phyloP scores from a whole-genome alignment of 2,888 invertebrate genomes.

The Sthenelais limicola region DNA sequence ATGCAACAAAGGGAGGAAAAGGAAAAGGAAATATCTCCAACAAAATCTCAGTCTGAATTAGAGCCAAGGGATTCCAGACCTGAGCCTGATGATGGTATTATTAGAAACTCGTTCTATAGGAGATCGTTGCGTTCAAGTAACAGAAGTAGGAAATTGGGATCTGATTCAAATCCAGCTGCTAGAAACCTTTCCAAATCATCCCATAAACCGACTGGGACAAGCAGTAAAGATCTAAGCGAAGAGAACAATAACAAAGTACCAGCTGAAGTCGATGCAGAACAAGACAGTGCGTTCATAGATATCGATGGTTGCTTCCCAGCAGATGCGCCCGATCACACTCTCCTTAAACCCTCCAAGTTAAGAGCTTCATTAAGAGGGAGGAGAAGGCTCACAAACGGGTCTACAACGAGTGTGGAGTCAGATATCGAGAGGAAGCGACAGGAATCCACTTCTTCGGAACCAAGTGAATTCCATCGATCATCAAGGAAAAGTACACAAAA shows the following conservation, averaged over 20 bases:
- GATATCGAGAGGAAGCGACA: no score
- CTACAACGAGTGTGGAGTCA: not conserved
- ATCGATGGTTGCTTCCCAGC: slow-evolving; percentile 31
- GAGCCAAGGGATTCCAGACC: no score
- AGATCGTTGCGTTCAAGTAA: not conserved
- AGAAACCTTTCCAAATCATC: not conserved
- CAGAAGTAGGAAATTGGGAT: not conserved
- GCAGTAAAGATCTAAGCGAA: not conserved
- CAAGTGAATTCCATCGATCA: no score
- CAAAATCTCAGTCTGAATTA: no score
- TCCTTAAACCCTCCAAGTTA: slow-evolving; percentile 53
- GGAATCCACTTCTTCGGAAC: no score
- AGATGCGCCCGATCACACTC: slow-evolving; percentile 44
- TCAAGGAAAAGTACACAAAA: no score
- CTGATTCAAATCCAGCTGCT: not conserved
- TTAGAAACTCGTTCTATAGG: no score
- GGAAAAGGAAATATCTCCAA: no score
- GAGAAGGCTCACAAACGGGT: slow-evolving; percentile 2
- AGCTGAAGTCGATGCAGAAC: not conserved
- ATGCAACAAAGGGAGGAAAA: no score
- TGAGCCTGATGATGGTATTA: no score
- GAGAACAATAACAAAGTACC: slow-evolving; percentile 11
- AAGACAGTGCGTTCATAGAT: slow-evolving; percentile 18
- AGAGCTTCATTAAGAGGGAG: slow-evolving; percentile 49
- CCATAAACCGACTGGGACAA: not conserved